Conservation (phyloP, 2,888 invertebrate genomes). For the Chrysina gloriosa region DNA sequence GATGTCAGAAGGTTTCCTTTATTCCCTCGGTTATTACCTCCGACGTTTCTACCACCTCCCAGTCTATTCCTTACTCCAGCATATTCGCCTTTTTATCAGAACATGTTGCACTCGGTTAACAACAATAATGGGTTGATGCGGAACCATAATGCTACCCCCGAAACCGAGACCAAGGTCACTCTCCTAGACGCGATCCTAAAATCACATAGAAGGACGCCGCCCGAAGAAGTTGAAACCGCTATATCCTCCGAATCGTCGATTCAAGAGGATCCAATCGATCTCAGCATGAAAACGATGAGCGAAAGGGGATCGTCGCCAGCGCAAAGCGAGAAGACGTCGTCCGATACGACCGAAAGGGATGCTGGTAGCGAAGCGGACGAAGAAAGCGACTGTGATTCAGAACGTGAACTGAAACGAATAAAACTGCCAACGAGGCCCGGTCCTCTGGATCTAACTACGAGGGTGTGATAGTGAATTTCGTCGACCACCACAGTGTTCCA, state of each 20-base stretch:
- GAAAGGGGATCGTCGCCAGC: conserved; percentile 63
- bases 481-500: conserved; percentile 56
- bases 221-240: conserved; percentile 63
- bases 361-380: conserved; percentile 68
- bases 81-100: conserved; percentile 62
- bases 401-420: conserved; percentile 69
- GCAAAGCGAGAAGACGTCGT: conserved; percentile 57
- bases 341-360: conserved; percentile 56
- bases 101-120: conserved; percentile 62
- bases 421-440: conserved; percentile 65
- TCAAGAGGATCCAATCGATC: conserved; percentile 84
- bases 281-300: conserved; percentile 79
- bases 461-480: conserved; percentile 68
- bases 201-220: conserved; percentile 71
- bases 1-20: conserved; percentile 67
- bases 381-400: conserved; percentile 67
- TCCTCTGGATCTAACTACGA: conserved; percentile 76
- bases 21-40: conserved; percentile 61
- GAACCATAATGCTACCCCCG: conserved; percentile 71
- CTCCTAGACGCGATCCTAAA: conserved; percentile 81
- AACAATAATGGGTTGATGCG: conserved; percentile 64
- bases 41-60: conserved; percentile 71
- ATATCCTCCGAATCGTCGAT: conserved; percentile 59
- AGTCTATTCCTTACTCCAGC: conserved; percentile 71
- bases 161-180: conserved; percentile 77